Base-by-base conservation (phyloP, 2,113 vertebrate genomes). In the Alethe castanea region DNA sequence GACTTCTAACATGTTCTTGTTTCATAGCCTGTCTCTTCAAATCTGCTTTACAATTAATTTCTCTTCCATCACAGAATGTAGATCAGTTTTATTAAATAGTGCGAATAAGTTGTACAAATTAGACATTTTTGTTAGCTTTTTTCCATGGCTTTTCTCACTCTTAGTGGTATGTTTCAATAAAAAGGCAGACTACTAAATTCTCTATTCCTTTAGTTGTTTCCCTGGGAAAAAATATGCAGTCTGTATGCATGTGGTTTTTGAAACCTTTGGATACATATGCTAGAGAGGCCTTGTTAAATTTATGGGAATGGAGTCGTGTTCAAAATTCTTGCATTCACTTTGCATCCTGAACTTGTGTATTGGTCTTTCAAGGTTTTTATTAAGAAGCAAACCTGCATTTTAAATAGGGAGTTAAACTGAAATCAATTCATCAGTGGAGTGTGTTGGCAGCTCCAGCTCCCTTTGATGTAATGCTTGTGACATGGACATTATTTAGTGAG, bases 361-460 rank as follows among this genome's bases (percentile, higher is more conserved):
- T 61, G 25, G 38, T 82, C 66, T 82, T 40, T 59, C 36, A 69
- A 80, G 59, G 50, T 15, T 92, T 91, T 88, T 67, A n/a, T 54
- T 33, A 80, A 85, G 87, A 89, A 77, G 60, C 42, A 86, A 86
- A 79, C 36, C 50, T 92, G 66, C 59, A 71, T 90, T 92, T 94
- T 92, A 95, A 94, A 29, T 42, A 91, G 72, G 23, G 66, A 82
- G 59, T 94, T 81, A 95, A 94, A 66, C 79, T 78, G 74, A 92
- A 90, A 88, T 76, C 79, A 90, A 18, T 91, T 88, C 67, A 53
- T 26, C 81, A 82, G 25, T 70, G 47, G 70, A 82, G 60, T 83
- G 42, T 59, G 92, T 80, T 95, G 94, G 82, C 82, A 86, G 70
- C 60, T 74, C n/a, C 60, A 48, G 76, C 56, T 72, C 53, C 36